phyloP scores from a whole-genome alignment of 2,113 vertebrate species.

The Sinocyclocheilus rhinocerous region DNA sequence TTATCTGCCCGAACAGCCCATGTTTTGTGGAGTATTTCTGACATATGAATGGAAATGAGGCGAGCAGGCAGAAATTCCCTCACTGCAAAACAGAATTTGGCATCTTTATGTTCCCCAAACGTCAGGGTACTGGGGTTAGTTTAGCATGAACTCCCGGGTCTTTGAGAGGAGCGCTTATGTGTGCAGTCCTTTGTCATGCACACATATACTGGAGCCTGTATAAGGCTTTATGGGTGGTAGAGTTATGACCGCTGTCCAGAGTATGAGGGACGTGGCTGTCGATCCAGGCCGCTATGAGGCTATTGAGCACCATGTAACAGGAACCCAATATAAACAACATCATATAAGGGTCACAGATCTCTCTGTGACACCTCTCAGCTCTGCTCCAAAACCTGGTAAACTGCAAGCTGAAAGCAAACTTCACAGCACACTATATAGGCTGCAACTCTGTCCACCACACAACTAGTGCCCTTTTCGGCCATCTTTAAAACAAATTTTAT shows the following conservation, averaged over 20 bases:
- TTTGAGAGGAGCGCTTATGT: background rate
- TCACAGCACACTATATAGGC: background rate
- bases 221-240: constrained; percentile 17
- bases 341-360: constrained; percentile 30
- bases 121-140: background rate
- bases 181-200: constrained; percentile 19
- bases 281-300: background rate
- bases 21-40: background rate
- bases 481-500: too few relatives aligned
- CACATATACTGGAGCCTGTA: constrained; percentile 5
- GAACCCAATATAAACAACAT: constrained; percentile 42
- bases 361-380: background rate
- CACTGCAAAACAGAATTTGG: background rate
- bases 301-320: constrained; percentile 11
- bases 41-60: constrained; percentile 11
- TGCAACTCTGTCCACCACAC: background rate
- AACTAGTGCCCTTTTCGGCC: background rate
- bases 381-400: background rate
- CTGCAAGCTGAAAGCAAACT: background rate
- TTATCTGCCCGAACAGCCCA: background rate
- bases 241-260: constrained; percentile 45
- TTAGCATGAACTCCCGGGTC: background rate
- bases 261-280: background rate
- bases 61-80: background rate
- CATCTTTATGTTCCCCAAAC: constrained; percentile 18